A percentile compares a stretch with the other conserved stretches of the same genome.
phyloP scores from a whole-genome alignment of 2,888 invertebrate species.

The Sceliomorpha sp. region DNA sequence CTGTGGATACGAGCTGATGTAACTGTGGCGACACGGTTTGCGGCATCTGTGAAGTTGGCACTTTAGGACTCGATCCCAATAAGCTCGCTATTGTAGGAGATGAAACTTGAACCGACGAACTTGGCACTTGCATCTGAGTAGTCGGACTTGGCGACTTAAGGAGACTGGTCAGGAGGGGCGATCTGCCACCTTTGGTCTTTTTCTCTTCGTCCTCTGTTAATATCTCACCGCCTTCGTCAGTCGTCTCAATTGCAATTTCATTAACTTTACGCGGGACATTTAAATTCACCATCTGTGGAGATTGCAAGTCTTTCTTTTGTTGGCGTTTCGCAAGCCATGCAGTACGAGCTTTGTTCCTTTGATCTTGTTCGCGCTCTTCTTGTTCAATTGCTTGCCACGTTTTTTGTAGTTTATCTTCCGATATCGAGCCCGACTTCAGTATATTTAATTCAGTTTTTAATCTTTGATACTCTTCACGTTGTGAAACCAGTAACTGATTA shows the following conservation, averaged over 20 bases:
- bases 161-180: conserved; percentile 90
- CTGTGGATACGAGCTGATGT: conserved; percentile 81
- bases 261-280: conserved; percentile 62
- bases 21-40: conserved; percentile 80
- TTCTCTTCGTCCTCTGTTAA: conserved; percentile 73
- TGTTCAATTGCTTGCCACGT: conserved; percentile 87
- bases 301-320: conserved; percentile 69
- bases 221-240: conserved; percentile 62
- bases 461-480: conserved; percentile 87
- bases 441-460: conserved; percentile 85
- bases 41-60: conserved; percentile 64
- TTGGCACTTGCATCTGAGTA: conserved; percentile 69
- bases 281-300: conserved; percentile 49
- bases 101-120: conserved; percentile 76
- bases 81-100: conserved; percentile 83
- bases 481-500: conserved; percentile 85
- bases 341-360: conserved; percentile 83
- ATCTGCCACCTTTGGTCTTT: conserved; percentile 71
- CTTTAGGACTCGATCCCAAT: conserved; percentile 79
- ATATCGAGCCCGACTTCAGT: conserved; percentile 82
- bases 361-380: conserved; percentile 86
- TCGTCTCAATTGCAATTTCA: conserved; percentile 53
- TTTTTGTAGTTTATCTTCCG: conserved; percentile 87
- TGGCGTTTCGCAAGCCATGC: conserved; percentile 73
- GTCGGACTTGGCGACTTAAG: conserved; percentile 86